Evolutionary conservation across 2,888 invertebrate genomes (phyloP), one percentile per base, ranked within the genome.

Genomic region (Tipula lateralis): DNA sequence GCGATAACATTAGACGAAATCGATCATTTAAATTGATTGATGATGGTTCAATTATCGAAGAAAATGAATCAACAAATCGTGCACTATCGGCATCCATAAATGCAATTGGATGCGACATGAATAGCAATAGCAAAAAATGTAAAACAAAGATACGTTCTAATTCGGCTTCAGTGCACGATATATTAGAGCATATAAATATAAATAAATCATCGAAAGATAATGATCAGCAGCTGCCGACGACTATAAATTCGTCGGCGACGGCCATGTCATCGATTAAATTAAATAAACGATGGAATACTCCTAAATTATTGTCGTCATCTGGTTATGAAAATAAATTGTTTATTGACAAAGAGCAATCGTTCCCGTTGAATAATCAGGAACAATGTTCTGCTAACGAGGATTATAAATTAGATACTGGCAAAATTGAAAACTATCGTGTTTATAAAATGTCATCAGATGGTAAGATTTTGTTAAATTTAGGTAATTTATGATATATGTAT

Each of bases 361-460:
- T 85, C 84, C 85, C 85, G 19, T 84, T 86, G 36, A 86, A 86
- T 85, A 81, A 29, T 82, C 29, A 29, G 32, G 82, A 82, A 30
- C 29, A 29, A n/a, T 82, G 82, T 30, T 82, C 82, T 0, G 66
- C 66, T 24, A 19, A 66, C 9, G 30, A 82, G 9, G 86, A 86
- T 85, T 86, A 83, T 85, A 86, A 86, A 84, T 85, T 86, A 66
- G 86, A 86, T 83, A 85, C 83, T 50, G 34, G 82, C 34, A 84
- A 84, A 83, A 85, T 86, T 84, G 86, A 86, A 84, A 85, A 85
- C 84, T 86, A 85, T 84, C 85, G 86, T 36, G 83, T 86, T 7
- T 86, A 86, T 84, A 86, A 86, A 85, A 86, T 86, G 86, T 84
- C 86, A 44, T 83, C 86, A 30, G 86, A 86, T 84, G 86, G 86